These are phyloP conservation scores for Amblyraja radiata DNA, from an alignment of 2,797 vertebrate genomes.

Conservation along the genomic window DNA sequence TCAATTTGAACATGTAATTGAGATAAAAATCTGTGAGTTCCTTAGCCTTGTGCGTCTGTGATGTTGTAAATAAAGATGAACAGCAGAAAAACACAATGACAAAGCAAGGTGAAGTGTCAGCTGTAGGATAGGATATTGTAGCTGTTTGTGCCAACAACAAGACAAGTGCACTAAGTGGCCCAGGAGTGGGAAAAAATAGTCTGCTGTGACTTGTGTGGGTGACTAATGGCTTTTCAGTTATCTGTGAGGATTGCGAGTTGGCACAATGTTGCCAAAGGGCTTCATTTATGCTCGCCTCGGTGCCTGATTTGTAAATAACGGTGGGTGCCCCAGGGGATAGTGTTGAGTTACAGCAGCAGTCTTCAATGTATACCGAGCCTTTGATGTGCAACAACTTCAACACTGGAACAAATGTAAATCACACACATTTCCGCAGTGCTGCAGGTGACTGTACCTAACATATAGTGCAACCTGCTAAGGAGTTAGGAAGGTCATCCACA, in stretches of 20 bases:
- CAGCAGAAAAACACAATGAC: neutral
- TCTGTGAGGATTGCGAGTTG: neutral
- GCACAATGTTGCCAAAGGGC: slow-evolving; percentile 27
- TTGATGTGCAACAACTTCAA: slow-evolving; percentile 19
- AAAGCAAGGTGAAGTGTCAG: neutral
- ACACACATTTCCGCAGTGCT: neutral
- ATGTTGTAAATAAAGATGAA: neutral
- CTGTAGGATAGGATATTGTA: slow-evolving; percentile 18
- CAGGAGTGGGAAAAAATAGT: neutral
- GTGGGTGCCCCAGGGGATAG: slow-evolving; percentile 16
- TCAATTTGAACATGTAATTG: neutral
- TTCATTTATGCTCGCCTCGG: neutral
- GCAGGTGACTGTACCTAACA: neutral
- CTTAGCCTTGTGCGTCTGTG: neutral
- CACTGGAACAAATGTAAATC: slow-evolving; percentile 30
- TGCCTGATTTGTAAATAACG: neutral
- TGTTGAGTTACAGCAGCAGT: slow-evolving; percentile 17
- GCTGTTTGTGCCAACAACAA: slow-evolving; percentile 30
- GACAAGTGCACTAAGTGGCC: neutral
- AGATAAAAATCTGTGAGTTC: neutral
- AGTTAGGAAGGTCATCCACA: neutral
- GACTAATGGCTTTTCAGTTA: slow-evolving; percentile 20
- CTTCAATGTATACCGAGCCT: neutral
- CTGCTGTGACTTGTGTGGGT: neutral
- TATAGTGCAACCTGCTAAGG: slow-evolving; percentile 1